phyloP scores from a whole-genome alignment of 2,797 vertebrate species.

The Bucorvus abyssinicus region DNA sequence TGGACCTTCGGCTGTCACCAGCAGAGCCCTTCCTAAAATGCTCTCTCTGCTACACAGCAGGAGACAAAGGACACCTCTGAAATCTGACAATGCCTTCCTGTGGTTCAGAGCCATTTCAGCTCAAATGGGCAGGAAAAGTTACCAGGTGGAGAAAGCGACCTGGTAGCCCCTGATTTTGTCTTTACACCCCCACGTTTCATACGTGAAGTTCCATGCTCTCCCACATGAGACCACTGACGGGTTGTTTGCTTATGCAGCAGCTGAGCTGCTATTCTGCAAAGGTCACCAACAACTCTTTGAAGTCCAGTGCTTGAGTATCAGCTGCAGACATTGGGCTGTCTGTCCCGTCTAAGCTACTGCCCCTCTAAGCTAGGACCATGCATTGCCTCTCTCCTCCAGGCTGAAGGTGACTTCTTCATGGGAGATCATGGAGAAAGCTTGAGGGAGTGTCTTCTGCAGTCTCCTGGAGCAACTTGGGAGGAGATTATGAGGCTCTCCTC shows the following conservation, averaged over 20 bases:
- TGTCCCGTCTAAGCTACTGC: neutral
- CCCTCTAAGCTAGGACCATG: neutral
- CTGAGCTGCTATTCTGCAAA: neutral
- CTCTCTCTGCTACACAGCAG: fast-evolving
- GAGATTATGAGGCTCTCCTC: neutral
- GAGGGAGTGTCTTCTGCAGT: neutral
- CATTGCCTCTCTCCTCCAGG: neutral
- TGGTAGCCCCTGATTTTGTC: neutral
- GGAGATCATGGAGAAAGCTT: neutral
- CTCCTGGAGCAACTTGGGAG: neutral
- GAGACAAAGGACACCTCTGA: neutral
- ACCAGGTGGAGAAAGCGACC: neutral
- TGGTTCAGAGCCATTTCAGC: neutral
- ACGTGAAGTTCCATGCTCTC: neutral
- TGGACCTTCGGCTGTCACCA: neutral
- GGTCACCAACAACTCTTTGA: neutral
- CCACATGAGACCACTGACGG: too few relatives aligned
- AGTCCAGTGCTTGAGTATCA: neutral
- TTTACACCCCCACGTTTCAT: neutral
- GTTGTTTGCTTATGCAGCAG: neutral
- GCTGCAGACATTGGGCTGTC: neutral
- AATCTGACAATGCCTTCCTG: neutral
- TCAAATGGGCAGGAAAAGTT: neutral
- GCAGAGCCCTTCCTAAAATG: neutral
- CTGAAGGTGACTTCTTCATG: neutral